These are phyloP conservation scores for Pseudomyrmex gracilis DNA, from an alignment of 1,140 invertebrate genomes.

Conservation along the genomic window DNA sequence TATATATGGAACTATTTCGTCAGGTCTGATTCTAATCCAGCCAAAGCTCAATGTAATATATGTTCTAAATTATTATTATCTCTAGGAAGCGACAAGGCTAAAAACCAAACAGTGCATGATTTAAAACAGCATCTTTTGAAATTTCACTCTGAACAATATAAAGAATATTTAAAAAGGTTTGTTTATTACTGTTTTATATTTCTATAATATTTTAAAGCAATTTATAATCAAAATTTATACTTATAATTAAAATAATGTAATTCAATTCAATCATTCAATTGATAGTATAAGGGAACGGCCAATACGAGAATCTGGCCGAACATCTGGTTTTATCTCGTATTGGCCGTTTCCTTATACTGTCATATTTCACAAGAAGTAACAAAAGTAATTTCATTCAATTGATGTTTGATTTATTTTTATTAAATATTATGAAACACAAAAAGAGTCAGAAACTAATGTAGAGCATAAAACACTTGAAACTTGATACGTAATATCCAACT, in stretches of 20 bases:
- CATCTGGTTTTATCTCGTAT: too few relatives aligned
- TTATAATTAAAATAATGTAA: too few relatives aligned
- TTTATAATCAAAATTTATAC: too few relatives aligned
- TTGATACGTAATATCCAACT: background rate
- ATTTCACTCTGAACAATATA: background rate
- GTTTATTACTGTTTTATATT: too few relatives aligned
- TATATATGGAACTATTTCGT: background rate
- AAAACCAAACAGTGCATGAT: slow-evolving; percentile 2
- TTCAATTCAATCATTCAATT: too few relatives aligned
- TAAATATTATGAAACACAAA: background rate
- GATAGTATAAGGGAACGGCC: too few relatives aligned
- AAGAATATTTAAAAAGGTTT: background rate
- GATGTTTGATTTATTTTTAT: background rate
- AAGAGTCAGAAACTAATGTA: background rate
- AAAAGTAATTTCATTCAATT: too few relatives aligned
- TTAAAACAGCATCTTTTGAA: slow-evolving; percentile 6
- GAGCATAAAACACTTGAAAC: background rate
- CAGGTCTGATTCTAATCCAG: background rate
- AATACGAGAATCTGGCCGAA: too few relatives aligned
- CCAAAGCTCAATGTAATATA: background rate
- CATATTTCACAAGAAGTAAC: too few relatives aligned
- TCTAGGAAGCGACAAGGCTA: background rate
- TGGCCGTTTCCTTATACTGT: too few relatives aligned
- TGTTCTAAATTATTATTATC: background rate
- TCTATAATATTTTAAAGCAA: too few relatives aligned